Evolutionary conservation across 2,113 vertebrate genomes (phyloP), one percentile per base, ranked within the genome.

Genomic region (Heloderma charlesbogerti): DNA sequence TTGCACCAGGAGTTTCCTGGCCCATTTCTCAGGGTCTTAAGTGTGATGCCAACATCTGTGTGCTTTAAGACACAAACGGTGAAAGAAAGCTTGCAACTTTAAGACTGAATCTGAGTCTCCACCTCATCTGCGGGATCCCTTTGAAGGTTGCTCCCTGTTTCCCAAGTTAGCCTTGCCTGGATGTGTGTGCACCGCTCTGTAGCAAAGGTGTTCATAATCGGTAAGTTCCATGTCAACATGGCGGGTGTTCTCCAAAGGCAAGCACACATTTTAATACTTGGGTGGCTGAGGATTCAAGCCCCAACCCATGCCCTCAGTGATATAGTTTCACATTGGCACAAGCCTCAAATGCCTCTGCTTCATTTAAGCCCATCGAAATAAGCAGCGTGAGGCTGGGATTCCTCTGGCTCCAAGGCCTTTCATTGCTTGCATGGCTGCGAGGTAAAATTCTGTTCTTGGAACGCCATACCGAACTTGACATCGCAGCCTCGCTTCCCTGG

Each of bases 381-480:
- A 71, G 31, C 87, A 27, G 4, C 9, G 34, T 6, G n/a, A 74
- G 25, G 25, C 13, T 13, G 63, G 82, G 12, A 45, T 48, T 60
- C 67, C 72, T 79, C 29, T 12, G 81, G 67, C 69, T 88, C 8
- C 15, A 1, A n/a, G 71, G 43, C 71, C 29, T 69, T 91, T 88
- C 60, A 7, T 79, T 13, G 63, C 48, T 69, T 31, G 1, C 13
- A 15, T 15, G 43, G 72, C 86, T 84, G 72, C 45, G n/a, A 78
- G 71, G 45, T 69, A 79, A 79, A 67, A 57, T 71, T 45, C 81
- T 91, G 72, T 79, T 88, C 72, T 84, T 40, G 5, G 63, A 71
- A 27, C 7, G 20, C 43, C 18, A 45, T 1, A 1, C 63, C 1
- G 48, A 71, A n/a, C 60, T 48, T 78, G 81, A 71, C 74, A 54